Evolutionary conservation across 2,113 vertebrate genomes (phyloP), one percentile per base, ranked within the genome.

Genomic region (Pycnonotus jocosus): DNA sequence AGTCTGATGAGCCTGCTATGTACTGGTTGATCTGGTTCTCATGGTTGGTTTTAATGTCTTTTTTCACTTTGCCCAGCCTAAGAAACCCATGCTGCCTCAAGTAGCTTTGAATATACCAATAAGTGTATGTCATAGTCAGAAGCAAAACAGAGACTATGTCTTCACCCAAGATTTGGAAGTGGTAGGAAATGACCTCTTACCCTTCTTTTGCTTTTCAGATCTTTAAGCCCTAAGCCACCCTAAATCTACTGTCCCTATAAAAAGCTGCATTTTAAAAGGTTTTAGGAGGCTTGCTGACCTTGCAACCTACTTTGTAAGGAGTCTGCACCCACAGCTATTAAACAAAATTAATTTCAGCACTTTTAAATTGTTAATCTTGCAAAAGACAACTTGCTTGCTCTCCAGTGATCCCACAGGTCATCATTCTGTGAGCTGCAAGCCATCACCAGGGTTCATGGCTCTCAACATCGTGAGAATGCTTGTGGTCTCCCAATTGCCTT

Each of bases 261-360:
- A 95, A 95, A 95, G 65, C 92, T 76, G 37, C 77, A 51, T 84
- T 86, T 91, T 88, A 97, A 96, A 97, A 96, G 96, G 82, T 81
- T 96, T 92, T 92, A 72, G 73, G 93, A 97, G 72, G 94, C 92
- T 92, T 92, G 82, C 91, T 97, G 90, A 95, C 88, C 94, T 95
- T 77, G 85, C 92, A 89, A 92, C 96, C 96, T 95, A 93, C 81
- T 97, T 96, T 95, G 86, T 92, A 90, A 97, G 86, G 93, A 92
- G 71, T 92, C 79, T 95, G 83, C 54, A 95, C 96, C 94, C 89
- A 90, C 72, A 88, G 88, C 89, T 96, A 92, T 96, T 96, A 95
- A 96, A 93, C 64, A 95, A 86, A 97, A 97, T 97, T 96, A 91
- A 96, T 97, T 93, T 95, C 95, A 95, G 87, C 93, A 91, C 92